phyloP scores from a whole-genome alignment of 1,140 invertebrate species.

The Zaprionus taronus region DNA sequence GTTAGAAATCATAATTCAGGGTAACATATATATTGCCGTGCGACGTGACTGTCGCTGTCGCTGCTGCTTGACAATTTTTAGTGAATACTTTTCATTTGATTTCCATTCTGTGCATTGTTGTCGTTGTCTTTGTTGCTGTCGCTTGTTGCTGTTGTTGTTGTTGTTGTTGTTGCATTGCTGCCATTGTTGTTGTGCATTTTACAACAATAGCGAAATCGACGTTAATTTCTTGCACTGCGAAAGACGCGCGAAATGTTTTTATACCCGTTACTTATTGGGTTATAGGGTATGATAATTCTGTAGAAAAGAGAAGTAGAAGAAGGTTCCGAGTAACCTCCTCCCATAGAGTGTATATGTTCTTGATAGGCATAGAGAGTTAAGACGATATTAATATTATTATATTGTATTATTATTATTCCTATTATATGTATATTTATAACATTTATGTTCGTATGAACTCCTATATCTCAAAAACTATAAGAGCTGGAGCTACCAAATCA shows the following conservation, averaged over 20 bases:
- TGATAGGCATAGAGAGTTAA: no score
- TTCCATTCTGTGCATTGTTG: neutral
- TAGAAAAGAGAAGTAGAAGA: no score
- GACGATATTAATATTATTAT: no score
- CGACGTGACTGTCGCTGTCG: neutral
- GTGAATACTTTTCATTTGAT: conserved; percentile 20
- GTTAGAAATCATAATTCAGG: conserved; percentile 1
- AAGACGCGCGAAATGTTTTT: conserved; percentile 23
- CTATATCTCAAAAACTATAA: no score
- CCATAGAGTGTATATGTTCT: no score
- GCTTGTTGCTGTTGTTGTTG: neutral
- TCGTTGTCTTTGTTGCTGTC: conserved; percentile 5
- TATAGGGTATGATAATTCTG: neutral
- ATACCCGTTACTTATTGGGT: no score
- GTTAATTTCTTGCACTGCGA: conserved; percentile 32
- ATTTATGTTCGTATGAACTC: no score
- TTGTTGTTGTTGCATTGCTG: conserved; percentile 6
- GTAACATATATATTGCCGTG: neutral
- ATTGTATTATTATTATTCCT: no score
- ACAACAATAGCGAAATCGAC: conserved; percentile 38
- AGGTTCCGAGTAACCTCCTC: no score
- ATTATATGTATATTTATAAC: no score
- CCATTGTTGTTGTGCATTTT: conserved; percentile 20
- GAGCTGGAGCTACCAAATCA: no score
- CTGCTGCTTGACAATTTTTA: neutral